Evolutionary conservation across 1,140 invertebrate genomes (phyloP).

Genomic region (Drosophila equinoxialis): DNA sequence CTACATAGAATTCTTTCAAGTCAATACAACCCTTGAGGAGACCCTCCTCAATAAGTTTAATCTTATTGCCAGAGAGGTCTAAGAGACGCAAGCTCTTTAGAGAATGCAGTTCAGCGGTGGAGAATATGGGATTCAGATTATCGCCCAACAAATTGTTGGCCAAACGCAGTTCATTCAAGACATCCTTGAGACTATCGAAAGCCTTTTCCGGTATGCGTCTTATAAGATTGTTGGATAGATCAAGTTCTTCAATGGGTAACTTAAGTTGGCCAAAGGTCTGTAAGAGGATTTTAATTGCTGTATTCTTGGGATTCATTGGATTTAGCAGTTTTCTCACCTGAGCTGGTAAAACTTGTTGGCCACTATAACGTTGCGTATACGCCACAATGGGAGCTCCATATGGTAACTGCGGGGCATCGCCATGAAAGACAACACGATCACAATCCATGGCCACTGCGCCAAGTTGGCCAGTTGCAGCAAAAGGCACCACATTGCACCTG

Average conservation of each 20-base stretch:
- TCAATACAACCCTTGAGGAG: slow-evolving; percentile 91
- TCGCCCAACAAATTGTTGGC: slow-evolving; percentile 93
- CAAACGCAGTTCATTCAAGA: slow-evolving; percentile 89
- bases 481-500: slow-evolving; percentile 82
- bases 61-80: slow-evolving; percentile 90
- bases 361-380: slow-evolving; percentile 90
- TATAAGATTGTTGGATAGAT: slow-evolving; percentile 92
- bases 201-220: slow-evolving; percentile 90
- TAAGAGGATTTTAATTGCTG: background rate
- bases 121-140: slow-evolving; percentile 94
- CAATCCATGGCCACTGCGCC: slow-evolving; percentile 87
- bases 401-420: slow-evolving; percentile 89
- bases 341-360: slow-evolving; percentile 90
- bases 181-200: slow-evolving; percentile 86
- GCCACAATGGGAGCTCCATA: slow-evolving; percentile 89
- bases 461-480: slow-evolving; percentile 79
- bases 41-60: slow-evolving; percentile 92
- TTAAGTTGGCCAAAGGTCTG: slow-evolving; percentile 86
- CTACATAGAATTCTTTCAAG: slow-evolving; percentile 89
- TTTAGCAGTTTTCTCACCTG: slow-evolving; percentile 79
- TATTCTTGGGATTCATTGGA: too few species aligned
- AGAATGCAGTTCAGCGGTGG: slow-evolving; percentile 91
- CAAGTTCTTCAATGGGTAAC: slow-evolving; percentile 88
- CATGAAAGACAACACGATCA: slow-evolving; percentile 91
- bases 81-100: slow-evolving; percentile 88